phyloP scores from a whole-genome alignment of 1,140 invertebrate genomes.

The Neotoxoptera formosana region DNA sequence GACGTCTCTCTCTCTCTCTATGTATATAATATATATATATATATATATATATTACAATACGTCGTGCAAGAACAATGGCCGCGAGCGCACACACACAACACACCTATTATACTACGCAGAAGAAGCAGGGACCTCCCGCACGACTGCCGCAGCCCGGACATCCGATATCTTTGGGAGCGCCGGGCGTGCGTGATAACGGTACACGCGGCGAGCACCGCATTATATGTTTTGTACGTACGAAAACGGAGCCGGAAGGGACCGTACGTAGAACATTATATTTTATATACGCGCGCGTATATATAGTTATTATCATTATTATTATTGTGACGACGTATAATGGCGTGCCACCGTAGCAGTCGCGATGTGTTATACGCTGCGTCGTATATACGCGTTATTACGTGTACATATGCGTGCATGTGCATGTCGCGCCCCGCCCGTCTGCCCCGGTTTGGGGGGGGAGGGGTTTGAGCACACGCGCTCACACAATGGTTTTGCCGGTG shows the following conservation, averaged over 20 bases:
- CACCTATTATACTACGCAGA: too few species aligned
- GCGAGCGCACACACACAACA: background rate
- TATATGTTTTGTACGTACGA: background rate
- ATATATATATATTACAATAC: background rate
- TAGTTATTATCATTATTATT: background rate
- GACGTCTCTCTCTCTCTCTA: background rate
- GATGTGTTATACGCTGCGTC: background rate
- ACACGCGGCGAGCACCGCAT: too few species aligned
- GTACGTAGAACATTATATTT: background rate
- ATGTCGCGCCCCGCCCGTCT: too few species aligned
- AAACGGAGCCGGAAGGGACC: constrained; percentile 37
- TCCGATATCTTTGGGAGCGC: constrained; percentile 24
- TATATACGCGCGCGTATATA: too few species aligned
- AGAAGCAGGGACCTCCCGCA: background rate
- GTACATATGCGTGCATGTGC: too few species aligned
- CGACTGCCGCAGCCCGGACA: background rate
- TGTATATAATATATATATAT: background rate
- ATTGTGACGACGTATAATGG: background rate
- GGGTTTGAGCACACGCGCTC: constrained; percentile 4
- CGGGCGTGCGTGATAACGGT: background rate
- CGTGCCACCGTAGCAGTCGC: too few species aligned
- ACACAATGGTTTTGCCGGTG: background rate
- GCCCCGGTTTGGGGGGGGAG: too few species aligned
- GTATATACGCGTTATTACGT: background rate
- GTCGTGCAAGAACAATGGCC: background rate